Conservation (phyloP, 1,140 invertebrate species). For the Eueides isabella region DNA sequence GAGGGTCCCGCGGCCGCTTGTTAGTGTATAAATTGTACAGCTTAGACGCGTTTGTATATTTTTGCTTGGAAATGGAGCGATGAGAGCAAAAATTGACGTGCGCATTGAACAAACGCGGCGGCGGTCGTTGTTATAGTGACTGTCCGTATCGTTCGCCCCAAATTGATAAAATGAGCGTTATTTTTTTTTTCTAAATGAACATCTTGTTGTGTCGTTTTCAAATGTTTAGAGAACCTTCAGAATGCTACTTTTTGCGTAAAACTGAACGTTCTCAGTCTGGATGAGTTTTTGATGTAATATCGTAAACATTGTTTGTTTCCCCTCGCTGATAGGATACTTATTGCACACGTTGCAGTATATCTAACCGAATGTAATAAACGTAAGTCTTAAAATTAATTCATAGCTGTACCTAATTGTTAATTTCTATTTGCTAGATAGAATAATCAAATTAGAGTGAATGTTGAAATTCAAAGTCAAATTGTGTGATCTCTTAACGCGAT, state of each 20-base stretch:
- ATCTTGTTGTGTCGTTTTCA: conserved; percentile 77
- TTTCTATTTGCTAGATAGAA: conserved; percentile 82
- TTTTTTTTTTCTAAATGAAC: conserved; percentile 46
- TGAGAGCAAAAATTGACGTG: neutral
- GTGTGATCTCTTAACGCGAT: conserved; percentile 63
- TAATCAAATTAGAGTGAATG: conserved; percentile 80
- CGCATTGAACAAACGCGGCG: neutral
- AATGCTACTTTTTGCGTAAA: conserved; percentile 48
- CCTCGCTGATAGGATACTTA: conserved; percentile 71
- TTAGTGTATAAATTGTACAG: conserved; percentile 23
- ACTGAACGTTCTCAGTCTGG: conserved; percentile 53
- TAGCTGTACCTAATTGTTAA: conserved; percentile 81
- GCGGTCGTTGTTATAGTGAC: neutral
- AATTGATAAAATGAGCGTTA: neutral
- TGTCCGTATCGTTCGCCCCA: neutral
- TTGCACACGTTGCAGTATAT: conserved; percentile 69
- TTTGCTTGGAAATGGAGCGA: conserved; percentile 59
- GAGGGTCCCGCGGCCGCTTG: neutral
- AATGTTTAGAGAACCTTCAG: conserved; percentile 72
- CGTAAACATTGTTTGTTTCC: conserved; percentile 71
- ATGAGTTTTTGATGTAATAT: conserved; percentile 68
- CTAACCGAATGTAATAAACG: conserved; percentile 67
- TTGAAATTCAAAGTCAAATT: conserved; percentile 66
- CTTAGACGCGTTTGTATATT: conserved; percentile 70
- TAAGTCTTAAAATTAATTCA: conserved; percentile 71